Evolutionary conservation across 2,113 vertebrate genomes (phyloP).

Genomic region (Poicephalus meyeri): DNA sequence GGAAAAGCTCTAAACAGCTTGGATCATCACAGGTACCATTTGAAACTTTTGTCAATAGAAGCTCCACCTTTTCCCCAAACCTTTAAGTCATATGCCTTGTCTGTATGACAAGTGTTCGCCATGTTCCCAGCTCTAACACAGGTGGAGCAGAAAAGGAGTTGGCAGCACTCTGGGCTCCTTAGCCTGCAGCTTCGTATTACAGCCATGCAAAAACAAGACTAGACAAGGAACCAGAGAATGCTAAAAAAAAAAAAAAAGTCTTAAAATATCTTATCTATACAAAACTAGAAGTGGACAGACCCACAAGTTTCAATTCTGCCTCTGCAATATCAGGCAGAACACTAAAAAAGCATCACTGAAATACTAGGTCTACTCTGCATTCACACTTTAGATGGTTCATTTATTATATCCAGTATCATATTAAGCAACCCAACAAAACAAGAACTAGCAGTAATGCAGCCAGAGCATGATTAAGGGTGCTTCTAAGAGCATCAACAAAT

Average conservation of each 20-base stretch:
- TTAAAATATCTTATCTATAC: not conserved
- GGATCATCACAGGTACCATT: not conserved
- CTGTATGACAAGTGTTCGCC: not conserved
- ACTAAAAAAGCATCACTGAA: not conserved
- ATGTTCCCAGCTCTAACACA: not conserved
- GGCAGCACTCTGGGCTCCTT: not conserved
- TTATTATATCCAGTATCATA: not conserved
- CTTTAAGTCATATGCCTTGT: not conserved
- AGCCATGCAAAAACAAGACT: not conserved
- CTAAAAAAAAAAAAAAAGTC: not conserved
- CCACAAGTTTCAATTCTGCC: not conserved
- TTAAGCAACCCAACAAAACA: not conserved
- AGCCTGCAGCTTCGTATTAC: not conserved
- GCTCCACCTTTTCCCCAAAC: not conserved
- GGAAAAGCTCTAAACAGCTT: not conserved
- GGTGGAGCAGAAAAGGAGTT: not conserved
- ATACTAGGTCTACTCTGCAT: not conserved
- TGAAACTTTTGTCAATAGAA: not conserved
- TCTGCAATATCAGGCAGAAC: not conserved
- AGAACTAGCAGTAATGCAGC: slow-evolving; percentile 7
- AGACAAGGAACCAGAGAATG: not conserved
- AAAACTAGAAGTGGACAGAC: not conserved
- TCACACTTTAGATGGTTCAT: not conserved
- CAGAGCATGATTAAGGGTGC: slow-evolving; percentile 27
- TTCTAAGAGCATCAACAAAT: not conserved